Base-by-base conservation (phyloP, 2,888 invertebrate species). In the Tiliacea aurago region DNA sequence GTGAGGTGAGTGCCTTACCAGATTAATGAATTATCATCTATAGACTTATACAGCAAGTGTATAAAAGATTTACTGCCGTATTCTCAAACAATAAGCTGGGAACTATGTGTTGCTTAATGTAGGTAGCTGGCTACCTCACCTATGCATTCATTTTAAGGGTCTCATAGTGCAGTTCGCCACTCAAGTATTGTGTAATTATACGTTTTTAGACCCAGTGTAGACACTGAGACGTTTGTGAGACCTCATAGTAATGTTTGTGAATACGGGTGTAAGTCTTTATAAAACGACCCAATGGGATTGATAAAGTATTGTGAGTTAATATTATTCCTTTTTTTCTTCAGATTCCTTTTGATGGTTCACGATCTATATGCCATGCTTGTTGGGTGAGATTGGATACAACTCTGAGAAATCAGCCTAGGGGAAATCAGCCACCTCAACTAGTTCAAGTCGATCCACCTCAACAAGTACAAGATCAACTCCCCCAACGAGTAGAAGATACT, bases 1-100 rank as follows among this genome's bases (percentile, higher is more conserved):
- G 55, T 41, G 66, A 66, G 66, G 66, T 66, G 41, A 66, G 66
- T 66, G 13, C 64, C 64, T 51, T 64, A 64, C 9, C 45, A 47
- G 47, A 63, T 63, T 63, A 37, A 41, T 41, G 59, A 61, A 37
- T 61, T 61, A 61, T 61, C 59, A 43, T 61, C 33, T 37, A 61
- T 61, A 61, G 37, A 51, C 69, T 59, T 51, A 69, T 33, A 61
- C 61, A 59, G 61, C 51, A 69, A 61, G 61, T 61, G 61, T 43
- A 37, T 61, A 61, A 37, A 61, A 61, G 61, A 61, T 33, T 61
- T 61, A 61, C 61, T 37, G 61, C 61, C 61, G 61, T 61, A 61
- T 61, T 61, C 61, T 37, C 33, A 33, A 33, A 61, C 61, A 61
- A 61, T 61, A 61, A 61, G 43, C 61, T 61, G 37, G 61, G 61